Evolutionary conservation across 2,113 vertebrate genomes (phyloP), one percentile per base, ranked within the genome.

Genomic region (Cavia porcellus): DNA sequence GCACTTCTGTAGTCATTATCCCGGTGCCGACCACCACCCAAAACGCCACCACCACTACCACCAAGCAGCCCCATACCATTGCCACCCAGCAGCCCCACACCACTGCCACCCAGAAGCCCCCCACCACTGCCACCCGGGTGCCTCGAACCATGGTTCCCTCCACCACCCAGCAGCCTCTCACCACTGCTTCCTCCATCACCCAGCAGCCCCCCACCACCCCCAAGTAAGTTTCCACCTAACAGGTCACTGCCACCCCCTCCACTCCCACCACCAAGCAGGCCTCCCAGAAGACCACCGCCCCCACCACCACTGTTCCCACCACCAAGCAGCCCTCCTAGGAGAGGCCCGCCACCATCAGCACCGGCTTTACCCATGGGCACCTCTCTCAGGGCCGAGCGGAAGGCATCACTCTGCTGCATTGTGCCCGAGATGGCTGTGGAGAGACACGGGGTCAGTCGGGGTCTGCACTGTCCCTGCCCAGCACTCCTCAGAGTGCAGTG

Each of bases 321-420:
- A 92, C 97, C 98, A 83, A 98, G 97, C 61, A 98, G 96, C 4
- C 88, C 96, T 38, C 98, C 97, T 82, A 98, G 93, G 62, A 98
- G 62, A 52, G 97, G 98, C 52, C 98, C 22, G 0, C 96, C 92
- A 0, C 96, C 96, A 38, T 90, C 68, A 79, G 75, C 75, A 0
- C 97, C 72, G 45, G 98, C 95, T 5, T 84, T 96, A 62, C 97
- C 57, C 3, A 97, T 0, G 0, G 95, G 97, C 97, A 98, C 52
- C 42, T 98, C 98, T 80, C 97, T 90, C 47, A 98, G 88, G 47
- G 94, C 96, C 0, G 91, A 89, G 61, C 57, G 97, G 80, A 98
- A 97, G 50, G 72, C 94, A 0, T 88, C 84, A 4, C 95, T 90
- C 50, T 94, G 96, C 57, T 64, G 45, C 61, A 98, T 72, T 0